Evolutionary conservation across 2,888 invertebrate genomes (phyloP).

Genomic region (Campoplex nolae): DNA sequence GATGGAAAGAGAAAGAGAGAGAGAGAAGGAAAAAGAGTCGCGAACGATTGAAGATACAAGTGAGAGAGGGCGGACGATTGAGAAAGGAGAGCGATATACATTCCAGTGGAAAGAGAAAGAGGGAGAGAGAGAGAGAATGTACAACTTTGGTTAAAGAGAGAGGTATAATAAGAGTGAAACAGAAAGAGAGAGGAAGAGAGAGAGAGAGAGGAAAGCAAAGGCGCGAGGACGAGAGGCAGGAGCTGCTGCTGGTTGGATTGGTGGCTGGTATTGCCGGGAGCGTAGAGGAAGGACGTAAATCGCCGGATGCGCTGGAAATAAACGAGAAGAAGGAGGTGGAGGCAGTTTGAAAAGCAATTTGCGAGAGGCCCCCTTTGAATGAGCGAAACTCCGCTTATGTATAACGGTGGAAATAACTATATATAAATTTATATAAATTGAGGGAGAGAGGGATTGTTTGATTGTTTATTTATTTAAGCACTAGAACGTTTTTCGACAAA

Average conservation of each 20-base stretch:
- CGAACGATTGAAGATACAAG: slow-evolving; percentile 55
- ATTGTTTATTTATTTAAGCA: too few relatives aligned
- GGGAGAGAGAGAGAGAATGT: slow-evolving; percentile 4
- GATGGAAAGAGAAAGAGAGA: slow-evolving; percentile 25
- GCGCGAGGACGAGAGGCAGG: slow-evolving; percentile 50
- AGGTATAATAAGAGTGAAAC: neutral
- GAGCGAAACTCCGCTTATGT: slow-evolving; percentile 55
- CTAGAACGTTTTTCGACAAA: too few relatives aligned
- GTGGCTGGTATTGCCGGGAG: slow-evolving; percentile 58
- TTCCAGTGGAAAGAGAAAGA: slow-evolving; percentile 28
- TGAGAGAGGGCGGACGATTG: slow-evolving; percentile 33
- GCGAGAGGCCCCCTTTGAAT: slow-evolving; percentile 54
- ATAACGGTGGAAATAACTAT: neutral
- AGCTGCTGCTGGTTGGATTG: slow-evolving; percentile 46
- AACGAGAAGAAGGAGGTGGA: slow-evolving; percentile 72
- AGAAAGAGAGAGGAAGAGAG: neutral
- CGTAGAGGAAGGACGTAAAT: slow-evolving; percentile 69
- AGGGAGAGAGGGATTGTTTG: neutral
- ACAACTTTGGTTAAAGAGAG: too few relatives aligned
- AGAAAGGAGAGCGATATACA: slow-evolving; percentile 22
- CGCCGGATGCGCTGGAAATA: slow-evolving; percentile 75
- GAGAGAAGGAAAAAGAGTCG: slow-evolving; percentile 17
- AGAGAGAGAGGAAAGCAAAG: neutral
- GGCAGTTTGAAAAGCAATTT: slow-evolving; percentile 72
- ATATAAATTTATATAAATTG: slow-evolving; percentile 20